A percentile compares a stretch with the other conserved stretches of the same genome.
These are phyloP conservation scores for Spilogale gracilis DNA, from an alignment of 2,113 vertebrate genomes.

Conservation along the genomic window DNA sequence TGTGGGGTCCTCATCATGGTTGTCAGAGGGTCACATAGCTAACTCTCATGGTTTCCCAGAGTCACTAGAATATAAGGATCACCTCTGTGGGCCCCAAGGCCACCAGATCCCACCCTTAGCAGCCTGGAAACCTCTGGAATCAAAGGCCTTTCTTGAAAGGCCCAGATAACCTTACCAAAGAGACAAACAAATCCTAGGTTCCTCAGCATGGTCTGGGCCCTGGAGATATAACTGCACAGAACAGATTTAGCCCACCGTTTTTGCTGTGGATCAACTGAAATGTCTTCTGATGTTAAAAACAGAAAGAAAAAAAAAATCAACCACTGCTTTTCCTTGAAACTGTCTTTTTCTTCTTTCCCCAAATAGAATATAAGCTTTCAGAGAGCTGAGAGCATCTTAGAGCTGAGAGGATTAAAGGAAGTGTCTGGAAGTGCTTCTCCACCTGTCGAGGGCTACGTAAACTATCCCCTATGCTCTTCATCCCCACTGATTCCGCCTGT, in stretches of 20 bases:
- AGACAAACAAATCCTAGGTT: neutral
- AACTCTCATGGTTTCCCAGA: neutral
- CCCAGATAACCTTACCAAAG: neutral
- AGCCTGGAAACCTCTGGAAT: neutral
- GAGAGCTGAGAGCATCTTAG: neutral
- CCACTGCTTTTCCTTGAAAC: neutral
- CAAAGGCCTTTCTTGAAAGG: neutral
- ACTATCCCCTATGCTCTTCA: rapidly evolving
- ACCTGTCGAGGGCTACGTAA: neutral
- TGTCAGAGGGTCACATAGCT: neutral
- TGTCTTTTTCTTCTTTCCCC: neutral
- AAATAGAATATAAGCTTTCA: neutral
- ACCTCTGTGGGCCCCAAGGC: too few relatives aligned
- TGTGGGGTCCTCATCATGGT: neutral
- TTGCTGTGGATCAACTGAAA: neutral
- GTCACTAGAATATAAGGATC: neutral
- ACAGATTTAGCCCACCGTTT: neutral
- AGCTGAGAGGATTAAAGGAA: neutral
- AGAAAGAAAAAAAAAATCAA: neutral
- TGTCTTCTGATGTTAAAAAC: neutral
- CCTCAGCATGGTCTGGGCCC: neutral
- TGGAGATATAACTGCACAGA: neutral
- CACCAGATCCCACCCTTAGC: neutral
- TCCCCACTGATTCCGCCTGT: neutral
- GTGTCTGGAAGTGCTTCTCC: neutral